Percentiles rank a stretch among this genome's conserved stretches.
Conservation (phyloP, 2,797 vertebrate species). For the Chelon auratus region DNA sequence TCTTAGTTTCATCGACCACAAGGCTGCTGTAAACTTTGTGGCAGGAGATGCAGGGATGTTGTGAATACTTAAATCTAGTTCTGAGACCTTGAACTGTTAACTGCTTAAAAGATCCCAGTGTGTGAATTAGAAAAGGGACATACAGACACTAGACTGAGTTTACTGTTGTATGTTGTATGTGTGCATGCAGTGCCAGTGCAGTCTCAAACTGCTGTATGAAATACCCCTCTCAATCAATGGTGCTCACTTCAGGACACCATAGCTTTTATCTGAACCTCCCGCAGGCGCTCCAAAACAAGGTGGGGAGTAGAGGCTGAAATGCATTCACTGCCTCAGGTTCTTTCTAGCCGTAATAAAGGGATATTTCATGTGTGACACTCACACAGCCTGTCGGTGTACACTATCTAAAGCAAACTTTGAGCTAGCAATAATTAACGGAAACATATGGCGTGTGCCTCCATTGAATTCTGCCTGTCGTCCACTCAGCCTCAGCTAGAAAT, state of each 20-base stretch:
- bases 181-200: constrained; percentile 6
- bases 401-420: constrained; percentile 70
- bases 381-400: constrained; percentile 65
- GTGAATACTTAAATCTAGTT: constrained; percentile 29
- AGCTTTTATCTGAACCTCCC: constrained; percentile 77
- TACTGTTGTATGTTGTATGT: constrained; percentile 1
- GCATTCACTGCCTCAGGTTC: constrained; percentile 70
- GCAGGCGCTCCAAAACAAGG: constrained; percentile 67
- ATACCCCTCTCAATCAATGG: constrained; percentile 71
- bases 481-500: constrained; percentile 49
- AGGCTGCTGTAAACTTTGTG: constrained; percentile 9
- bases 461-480: constrained; percentile 42
- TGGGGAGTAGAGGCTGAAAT: constrained; percentile 59
- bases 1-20: constrained; percentile 6
- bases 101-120: constrained; percentile 15
- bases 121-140: constrained; percentile 30
- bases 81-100: constrained; percentile 45
- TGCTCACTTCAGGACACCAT: constrained; percentile 69
- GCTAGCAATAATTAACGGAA: constrained; percentile 76
- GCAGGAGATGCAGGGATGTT: constrained; percentile 1
- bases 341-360: constrained; percentile 74
- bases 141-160: constrained; percentile 7
- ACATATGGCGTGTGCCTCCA: constrained; percentile 67
- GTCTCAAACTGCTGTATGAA: constrained; percentile 63
- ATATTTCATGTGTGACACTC: constrained; percentile 74